These are phyloP conservation scores for Berghia stephanieae DNA, from an alignment of 1,140 invertebrate genomes.

Conservation along the genomic window DNA sequence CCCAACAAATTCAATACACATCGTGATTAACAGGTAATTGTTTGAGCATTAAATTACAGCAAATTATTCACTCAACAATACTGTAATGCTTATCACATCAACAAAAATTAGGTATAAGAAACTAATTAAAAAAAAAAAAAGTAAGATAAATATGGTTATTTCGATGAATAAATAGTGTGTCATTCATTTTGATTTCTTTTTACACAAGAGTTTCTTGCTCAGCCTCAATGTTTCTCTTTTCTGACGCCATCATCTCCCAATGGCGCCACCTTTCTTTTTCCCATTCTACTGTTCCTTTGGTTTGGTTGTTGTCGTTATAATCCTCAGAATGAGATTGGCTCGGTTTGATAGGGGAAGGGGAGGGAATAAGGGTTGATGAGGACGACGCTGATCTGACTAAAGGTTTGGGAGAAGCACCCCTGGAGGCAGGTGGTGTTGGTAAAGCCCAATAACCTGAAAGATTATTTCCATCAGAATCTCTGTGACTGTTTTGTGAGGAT, in stretches of 20 bases:
- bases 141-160: too few species aligned
- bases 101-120: too few species aligned
- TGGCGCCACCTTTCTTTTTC: conserved; percentile 43
- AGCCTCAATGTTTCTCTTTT: conserved; percentile 38
- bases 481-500: conserved; percentile 39
- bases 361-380: not conserved
- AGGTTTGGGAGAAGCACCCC: conserved; percentile 36
- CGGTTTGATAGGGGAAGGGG: not conserved
- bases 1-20: too few species aligned
- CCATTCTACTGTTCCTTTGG: conserved; percentile 38
- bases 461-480: conserved; percentile 35
- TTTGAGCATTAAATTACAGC: too few species aligned
- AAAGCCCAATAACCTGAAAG: conserved; percentile 40
- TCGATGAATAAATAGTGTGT: too few species aligned
- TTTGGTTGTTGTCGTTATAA: conserved; percentile 15
- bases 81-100: too few species aligned
- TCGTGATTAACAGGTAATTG: too few species aligned
- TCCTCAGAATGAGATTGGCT: not conserved
- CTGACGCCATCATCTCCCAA: conserved; percentile 40
- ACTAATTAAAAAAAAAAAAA: too few species aligned
- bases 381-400: conserved; percentile 24
- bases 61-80: too few species aligned
- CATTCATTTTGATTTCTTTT: too few species aligned
- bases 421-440: conserved; percentile 40
- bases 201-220: conserved; percentile 42